Conservation (phyloP, 2,797 vertebrate genomes). For the Acrocephalus scirpaceus region DNA sequence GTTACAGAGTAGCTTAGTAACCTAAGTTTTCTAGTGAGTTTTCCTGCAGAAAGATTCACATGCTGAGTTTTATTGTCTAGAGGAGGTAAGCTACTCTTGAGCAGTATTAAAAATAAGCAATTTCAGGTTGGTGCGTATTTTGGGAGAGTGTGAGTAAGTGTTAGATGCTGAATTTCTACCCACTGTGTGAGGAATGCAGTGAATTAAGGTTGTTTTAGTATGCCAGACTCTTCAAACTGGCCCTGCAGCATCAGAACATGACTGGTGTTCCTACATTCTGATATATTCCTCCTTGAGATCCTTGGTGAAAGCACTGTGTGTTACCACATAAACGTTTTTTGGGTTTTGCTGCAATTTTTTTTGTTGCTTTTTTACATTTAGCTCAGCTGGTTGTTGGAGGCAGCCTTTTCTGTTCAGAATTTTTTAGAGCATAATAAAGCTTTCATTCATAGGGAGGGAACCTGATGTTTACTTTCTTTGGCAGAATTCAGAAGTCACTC, state of each 20-base stretch:
- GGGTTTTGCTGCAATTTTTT: neutral
- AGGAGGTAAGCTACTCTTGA: neutral
- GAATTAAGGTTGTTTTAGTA: neutral
- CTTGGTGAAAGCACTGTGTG: neutral
- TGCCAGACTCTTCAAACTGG: neutral
- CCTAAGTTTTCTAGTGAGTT: neutral
- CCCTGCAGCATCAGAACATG: neutral
- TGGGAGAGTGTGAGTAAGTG: neutral
- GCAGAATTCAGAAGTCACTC: conserved; percentile 50
- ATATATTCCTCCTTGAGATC: neutral
- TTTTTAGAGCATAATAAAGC: conserved; percentile 50
- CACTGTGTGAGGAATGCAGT: neutral
- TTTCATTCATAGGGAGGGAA: conserved; percentile 56
- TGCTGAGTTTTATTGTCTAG: neutral
- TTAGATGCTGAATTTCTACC: neutral
- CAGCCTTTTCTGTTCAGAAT: conserved; percentile 23
- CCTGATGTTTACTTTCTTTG: conserved; percentile 61
- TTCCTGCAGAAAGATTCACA: neutral
- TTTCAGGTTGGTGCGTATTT: neutral
- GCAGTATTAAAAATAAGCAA: neutral
- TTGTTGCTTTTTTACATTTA: neutral
- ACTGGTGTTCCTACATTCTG: neutral
- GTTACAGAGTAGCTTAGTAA: neutral
- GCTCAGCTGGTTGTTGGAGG: conserved; percentile 25
- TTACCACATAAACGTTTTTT: neutral